These are phyloP conservation scores for Hydractinia symbiolongicarpus DNA, from an alignment of 30 jellyfish, hydroid and myxozoan species.

Conservation along the genomic window DNA sequence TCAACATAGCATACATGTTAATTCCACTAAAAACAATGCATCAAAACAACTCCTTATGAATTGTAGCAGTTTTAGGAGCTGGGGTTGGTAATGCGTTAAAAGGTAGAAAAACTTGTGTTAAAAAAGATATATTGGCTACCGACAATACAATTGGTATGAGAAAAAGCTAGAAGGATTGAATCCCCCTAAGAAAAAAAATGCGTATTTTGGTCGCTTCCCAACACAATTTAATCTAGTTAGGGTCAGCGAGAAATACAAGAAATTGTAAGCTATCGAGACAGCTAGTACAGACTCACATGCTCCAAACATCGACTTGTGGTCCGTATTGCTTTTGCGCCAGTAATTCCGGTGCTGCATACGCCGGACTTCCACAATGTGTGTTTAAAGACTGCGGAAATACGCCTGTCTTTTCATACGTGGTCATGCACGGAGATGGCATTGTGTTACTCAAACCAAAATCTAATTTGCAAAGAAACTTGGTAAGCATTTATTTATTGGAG, in stretches of 20 bases:
- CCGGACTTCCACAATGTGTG: slow-evolving; percentile 98
- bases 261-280: too few species aligned
- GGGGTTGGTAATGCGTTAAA: too few species aligned
- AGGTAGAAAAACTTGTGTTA: too few species aligned
- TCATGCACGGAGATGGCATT: slow-evolving; percentile 49
- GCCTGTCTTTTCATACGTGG: slow-evolving; percentile 68
- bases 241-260: too few species aligned
- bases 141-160: too few species aligned
- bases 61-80: too few species aligned
- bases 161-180: too few species aligned
- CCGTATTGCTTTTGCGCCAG: slow-evolving; percentile 92
- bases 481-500: neutral
- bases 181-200: too few species aligned
- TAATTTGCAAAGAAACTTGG: slow-evolving; percentile 4
- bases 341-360: slow-evolving; percentile 96
- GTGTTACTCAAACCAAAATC: slow-evolving; percentile 92
- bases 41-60: neutral
- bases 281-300: slow-evolving; percentile 60
- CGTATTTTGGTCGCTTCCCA: too few species aligned
- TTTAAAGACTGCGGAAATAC: slow-evolving; percentile 66
- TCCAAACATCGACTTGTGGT: slow-evolving; percentile 98
- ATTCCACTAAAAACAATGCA: slow-evolving; percentile 59
- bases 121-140: too few species aligned
- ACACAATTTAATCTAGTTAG: too few species aligned
- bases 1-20: slow-evolving; percentile 90